Base-by-base conservation (phyloP, 1,140 invertebrate genomes). In the Triops longicaudatus region DNA sequence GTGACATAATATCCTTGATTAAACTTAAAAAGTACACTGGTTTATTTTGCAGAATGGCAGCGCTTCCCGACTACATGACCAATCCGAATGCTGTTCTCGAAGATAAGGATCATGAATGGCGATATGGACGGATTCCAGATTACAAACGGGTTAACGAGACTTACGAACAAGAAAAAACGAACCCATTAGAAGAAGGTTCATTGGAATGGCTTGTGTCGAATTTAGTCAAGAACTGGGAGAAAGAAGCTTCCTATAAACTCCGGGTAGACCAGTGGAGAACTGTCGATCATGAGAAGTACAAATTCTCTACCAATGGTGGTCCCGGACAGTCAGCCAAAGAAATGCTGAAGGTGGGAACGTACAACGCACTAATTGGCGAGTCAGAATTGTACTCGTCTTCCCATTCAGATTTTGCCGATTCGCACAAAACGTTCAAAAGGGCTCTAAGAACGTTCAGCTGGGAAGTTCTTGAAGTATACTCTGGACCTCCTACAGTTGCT, bases 201-300 rank as follows among this genome's bases (percentile, higher is more conserved):
- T 31, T 79, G 41, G 79, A 74, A 43, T 75, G 76, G 31, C 41
- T 78, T 28, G 72, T 79, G 4, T 78, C 71, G 12, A 79, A 79
- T 75, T 41, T 79, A n/a, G 75, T 78, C 1, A 79, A 79, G 41
- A 79, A 79, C 73, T 79, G 79, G 79, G 79, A 79, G 73, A 79
- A 78, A 50, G 79, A 79, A 78, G 12, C 78, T 14, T 76, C 79
- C 1, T 73, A 79, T 26, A 79, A 79, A 63, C 27, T 74, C 10
- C 44, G 77, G 22, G 31, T 72, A 26, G 12, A 26, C 4, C 50
- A 79, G 26, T 79, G 79, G 79, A 43, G 71, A 74, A 79, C 79
- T 22, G 37, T 72, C 1, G 22, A n/a, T 43, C 14, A 73, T 11
- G 37, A 31, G 1, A 72, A 72, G 14, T 79, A 78, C 26, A 31